Percentiles rank a stretch among this genome's conserved stretches.
Evolutionary conservation across 2,113 vertebrate species (phyloP).

Genomic region (Callithrix jacchus): DNA sequence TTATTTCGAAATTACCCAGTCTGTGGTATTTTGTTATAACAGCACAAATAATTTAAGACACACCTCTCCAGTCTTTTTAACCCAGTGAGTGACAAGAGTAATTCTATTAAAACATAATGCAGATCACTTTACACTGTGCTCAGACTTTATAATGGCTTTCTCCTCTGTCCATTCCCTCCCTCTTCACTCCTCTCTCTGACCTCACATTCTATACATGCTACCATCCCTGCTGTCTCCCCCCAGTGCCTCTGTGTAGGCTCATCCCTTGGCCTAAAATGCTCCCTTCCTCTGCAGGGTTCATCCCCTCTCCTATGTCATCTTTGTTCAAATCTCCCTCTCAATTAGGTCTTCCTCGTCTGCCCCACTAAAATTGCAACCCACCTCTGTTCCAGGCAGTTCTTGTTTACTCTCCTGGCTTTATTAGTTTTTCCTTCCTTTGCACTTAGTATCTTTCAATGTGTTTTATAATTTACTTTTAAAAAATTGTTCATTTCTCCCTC

Average conservation of each 20-base stretch:
- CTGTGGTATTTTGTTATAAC: background rate
- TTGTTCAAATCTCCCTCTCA: background rate
- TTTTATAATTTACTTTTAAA: background rate
- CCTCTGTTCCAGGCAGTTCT: rapidly evolving
- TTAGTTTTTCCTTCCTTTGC: background rate
- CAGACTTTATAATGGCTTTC: background rate
- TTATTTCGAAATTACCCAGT: background rate
- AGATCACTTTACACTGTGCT: background rate
- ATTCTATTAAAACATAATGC: background rate
- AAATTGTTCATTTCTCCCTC: background rate
- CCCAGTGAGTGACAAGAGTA: background rate
- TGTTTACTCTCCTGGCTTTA: background rate
- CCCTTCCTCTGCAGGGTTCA: background rate
- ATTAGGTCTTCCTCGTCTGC: background rate
- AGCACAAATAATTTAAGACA: background rate
- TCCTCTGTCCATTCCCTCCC: background rate
- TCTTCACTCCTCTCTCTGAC: background rate
- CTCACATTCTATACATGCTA: background rate
- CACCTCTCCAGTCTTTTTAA: background rate
- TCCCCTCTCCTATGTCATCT: background rate
- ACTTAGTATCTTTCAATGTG: background rate
- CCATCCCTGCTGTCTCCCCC: background rate
- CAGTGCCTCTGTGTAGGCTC: background rate
- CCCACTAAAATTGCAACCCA: background rate
- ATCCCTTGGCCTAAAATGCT: background rate